Evolutionary conservation across 1,140 invertebrate genomes (phyloP), one percentile per base, ranked within the genome.

Genomic region (Meloidogyne floridensis): DNA sequence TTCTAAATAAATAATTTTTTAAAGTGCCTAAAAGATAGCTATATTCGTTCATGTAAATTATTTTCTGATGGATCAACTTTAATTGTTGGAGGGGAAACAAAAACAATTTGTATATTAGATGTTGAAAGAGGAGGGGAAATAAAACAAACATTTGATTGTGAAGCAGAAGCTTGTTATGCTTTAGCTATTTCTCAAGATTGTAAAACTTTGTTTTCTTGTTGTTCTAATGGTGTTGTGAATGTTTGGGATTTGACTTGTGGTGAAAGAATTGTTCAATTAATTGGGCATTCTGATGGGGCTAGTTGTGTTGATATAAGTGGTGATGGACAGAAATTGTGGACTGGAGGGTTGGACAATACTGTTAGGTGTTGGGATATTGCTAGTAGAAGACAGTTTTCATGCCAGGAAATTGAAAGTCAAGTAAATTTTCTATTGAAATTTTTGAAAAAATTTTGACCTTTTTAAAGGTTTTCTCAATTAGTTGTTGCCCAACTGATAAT

Each of bases 271-370:
- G 83, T 65, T 72, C 65, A 75, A 91, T 97, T 98, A 92, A 95
- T 96, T 92, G 96, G 95, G 0, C 97, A 98, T 91, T 96, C 95
- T 72, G 96, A 98, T 91, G 81, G 96, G 82, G 96, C 96, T 54
- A 96, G 95, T 72, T 98, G 96, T 91, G 98, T 98, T 87, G 96
- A 98, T 91, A 96, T 98, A 81, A 96, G 95, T 72, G 94, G 94
- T n/a, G 96, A 98, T 90, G 96, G 96, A 43, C 94, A 94, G 4
- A 95, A 95, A 89, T 91, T 98, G 83, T 98, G 96, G 96, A 98
- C 96, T 9, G 96, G 96, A 47, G 96, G 96, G 18, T 75, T 98
- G 11, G 96, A 98, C 91, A 97, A 97, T 89, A 97, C 96, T 3
- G 96, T 98, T 10, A 92, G 97, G 51, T 97, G 95, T 8, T 98